These are phyloP conservation scores for Ardeotis arabs DNA, from an alignment of 2,113 vertebrate species.

Conservation along the genomic window DNA sequence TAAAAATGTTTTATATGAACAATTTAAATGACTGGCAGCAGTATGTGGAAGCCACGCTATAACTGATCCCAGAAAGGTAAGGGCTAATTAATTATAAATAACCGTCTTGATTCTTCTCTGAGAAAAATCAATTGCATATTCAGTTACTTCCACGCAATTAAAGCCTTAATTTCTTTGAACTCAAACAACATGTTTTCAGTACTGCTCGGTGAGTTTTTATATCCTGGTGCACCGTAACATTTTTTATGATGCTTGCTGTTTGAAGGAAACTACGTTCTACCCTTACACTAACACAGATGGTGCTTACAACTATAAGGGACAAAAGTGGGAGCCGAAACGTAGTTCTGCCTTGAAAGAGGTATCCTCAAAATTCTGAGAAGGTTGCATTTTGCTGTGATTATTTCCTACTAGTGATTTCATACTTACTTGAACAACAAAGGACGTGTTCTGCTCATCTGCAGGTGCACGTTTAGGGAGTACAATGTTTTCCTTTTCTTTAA, in stretches of 20 bases:
- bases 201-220: not conserved
- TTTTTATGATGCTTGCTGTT: not conserved
- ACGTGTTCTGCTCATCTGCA: not conserved
- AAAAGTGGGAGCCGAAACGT: not conserved
- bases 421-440: not conserved
- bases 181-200: not conserved
- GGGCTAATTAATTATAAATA: slow-evolving; percentile 29
- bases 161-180: slow-evolving; percentile 45
- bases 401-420: not conserved
- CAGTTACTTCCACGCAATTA: slow-evolving; percentile 5
- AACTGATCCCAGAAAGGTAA: slow-evolving; percentile 25
- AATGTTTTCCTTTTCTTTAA: not conserved
- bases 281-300: slow-evolving; percentile 27
- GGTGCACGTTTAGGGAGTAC: not conserved
- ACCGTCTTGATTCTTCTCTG: not conserved
- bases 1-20: not conserved
- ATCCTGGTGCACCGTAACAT: not conserved
- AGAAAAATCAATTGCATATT: slow-evolving; percentile 36
- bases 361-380: not conserved
- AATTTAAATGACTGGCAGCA: not conserved
- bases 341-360: not conserved
- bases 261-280: not conserved
- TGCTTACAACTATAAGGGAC: slow-evolving; percentile 25
- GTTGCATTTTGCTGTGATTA: not conserved
- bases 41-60: not conserved